Percentiles rank a stretch among this genome's conserved stretches.
These are phyloP conservation scores for Peromyscus nudipes DNA, from an alignment of 2,797 vertebrate species.

Conservation along the genomic window DNA sequence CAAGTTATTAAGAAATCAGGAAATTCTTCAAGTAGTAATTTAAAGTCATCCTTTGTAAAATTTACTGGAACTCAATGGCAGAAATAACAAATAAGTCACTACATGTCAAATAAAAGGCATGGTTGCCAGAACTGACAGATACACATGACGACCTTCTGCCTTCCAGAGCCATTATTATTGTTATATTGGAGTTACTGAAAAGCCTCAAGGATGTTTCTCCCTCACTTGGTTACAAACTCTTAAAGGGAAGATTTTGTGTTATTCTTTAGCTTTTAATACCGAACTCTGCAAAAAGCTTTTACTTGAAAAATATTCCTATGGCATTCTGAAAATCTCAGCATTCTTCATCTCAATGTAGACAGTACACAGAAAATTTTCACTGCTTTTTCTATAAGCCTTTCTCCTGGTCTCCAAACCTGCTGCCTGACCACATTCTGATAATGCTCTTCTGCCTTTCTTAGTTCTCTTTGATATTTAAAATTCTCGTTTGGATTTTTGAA, in stretches of 20 bases:
- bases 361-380: not conserved
- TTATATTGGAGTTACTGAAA: not conserved
- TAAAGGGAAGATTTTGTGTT: not conserved
- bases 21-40: slow-evolving; percentile 34
- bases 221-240: not conserved
- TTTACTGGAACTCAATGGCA: not conserved
- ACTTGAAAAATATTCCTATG: not conserved
- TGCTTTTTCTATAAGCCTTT: not conserved
- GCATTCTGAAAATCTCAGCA: not conserved
- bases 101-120: not conserved
- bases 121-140: not conserved
- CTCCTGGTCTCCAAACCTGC: not conserved
- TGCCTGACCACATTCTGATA: not conserved
- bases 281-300: not conserved
- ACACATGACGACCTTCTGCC: not conserved
- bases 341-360: not conserved
- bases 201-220: not conserved
- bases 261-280: not conserved
- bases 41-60: not conserved
- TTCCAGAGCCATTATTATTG: not conserved
- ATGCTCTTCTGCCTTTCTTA: not conserved
- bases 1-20: not conserved
- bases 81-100: slow-evolving; percentile 15
- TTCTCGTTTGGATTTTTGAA: not conserved
- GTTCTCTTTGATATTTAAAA: not conserved